These are phyloP conservation scores for Agrochola lychnidis DNA, from an alignment of 2,888 invertebrate species.

Conservation along the genomic window DNA sequence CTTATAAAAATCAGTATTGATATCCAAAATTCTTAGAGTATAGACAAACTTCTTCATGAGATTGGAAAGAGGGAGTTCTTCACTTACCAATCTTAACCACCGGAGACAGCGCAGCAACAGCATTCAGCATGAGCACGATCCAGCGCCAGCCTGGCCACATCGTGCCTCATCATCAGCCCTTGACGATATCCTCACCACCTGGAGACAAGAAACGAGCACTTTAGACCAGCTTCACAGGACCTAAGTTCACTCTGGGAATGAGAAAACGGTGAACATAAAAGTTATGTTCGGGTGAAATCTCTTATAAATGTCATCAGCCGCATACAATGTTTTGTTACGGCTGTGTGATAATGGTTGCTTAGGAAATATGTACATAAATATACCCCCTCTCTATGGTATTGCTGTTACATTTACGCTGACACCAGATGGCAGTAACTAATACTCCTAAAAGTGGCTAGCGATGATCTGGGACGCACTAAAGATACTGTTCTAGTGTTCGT, in stretches of 20 bases:
- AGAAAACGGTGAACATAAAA: background rate
- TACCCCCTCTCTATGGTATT: too few species aligned
- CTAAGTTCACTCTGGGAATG: background rate
- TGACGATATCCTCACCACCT: slow-evolving; percentile 78
- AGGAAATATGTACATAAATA: too few species aligned
- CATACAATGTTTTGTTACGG: background rate
- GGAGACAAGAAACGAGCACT: slow-evolving; percentile 10
- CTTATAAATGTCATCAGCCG: background rate
- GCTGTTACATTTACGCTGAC: too few species aligned
- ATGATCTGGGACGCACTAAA: too few species aligned
- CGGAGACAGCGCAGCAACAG: slow-evolving; percentile 90
- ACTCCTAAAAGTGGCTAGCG: background rate
- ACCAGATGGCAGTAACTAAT: background rate
- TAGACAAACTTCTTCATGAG: background rate
- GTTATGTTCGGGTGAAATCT: background rate
- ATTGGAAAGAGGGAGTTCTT: background rate
- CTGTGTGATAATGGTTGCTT: too few species aligned
- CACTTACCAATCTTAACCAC: slow-evolving; percentile 88
- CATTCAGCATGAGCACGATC: slow-evolving; percentile 77
- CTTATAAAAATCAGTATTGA: too few species aligned
- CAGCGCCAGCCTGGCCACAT: slow-evolving; percentile 84
- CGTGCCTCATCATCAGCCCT: slow-evolving; percentile 71
- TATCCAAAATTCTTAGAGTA: too few species aligned
- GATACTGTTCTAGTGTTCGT: background rate
- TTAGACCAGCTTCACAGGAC: slow-evolving; percentile 47